A percentile compares a stretch with the other conserved stretches of the same genome.
Conservation (phyloP, 2,888 invertebrate species). For the Amblyjoppa fuscipennis region DNA sequence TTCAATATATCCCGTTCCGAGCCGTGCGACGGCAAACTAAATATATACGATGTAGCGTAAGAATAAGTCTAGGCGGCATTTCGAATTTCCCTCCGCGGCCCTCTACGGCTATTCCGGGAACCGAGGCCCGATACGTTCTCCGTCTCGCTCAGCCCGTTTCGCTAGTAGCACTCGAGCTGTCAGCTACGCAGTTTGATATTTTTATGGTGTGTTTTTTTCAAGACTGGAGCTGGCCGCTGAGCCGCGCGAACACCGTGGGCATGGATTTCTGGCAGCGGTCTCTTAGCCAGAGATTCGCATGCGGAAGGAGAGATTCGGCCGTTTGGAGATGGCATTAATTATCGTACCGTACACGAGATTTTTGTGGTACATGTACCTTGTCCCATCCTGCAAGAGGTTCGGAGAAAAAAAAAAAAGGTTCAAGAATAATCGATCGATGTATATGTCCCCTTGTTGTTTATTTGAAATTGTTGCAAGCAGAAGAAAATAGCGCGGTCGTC, state of each 20-base stretch:
- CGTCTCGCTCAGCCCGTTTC: neutral
- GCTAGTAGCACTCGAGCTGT: conserved; percentile 17
- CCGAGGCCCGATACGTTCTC: neutral
- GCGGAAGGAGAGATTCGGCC: neutral
- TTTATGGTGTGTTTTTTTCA: conserved; percentile 3
- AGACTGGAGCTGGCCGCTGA: neutral
- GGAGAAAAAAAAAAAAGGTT: neutral
- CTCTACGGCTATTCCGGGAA: neutral
- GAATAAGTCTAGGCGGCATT: neutral
- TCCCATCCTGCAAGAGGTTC: conserved; percentile 3
- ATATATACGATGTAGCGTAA: neutral
- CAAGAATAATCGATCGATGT: conserved; percentile 16
- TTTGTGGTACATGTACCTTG: neutral
- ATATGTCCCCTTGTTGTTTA: conserved; percentile 4
- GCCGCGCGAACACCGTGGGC: neutral
- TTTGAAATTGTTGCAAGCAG: conserved; percentile 21
- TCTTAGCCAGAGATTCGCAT: conserved; percentile 1
- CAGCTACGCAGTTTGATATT: conserved; percentile 25
- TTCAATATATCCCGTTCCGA: neutral
- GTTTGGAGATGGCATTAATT: conserved; percentile 18
- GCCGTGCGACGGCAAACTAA: neutral
- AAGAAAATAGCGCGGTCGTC: neutral
- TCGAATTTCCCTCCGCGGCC: conserved; percentile 12
- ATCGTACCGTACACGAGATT: neutral
- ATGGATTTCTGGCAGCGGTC: conserved; percentile 11